Evolutionary conservation across 2,888 invertebrate species (phyloP).

Genomic region (Notodonta dromedarius): DNA sequence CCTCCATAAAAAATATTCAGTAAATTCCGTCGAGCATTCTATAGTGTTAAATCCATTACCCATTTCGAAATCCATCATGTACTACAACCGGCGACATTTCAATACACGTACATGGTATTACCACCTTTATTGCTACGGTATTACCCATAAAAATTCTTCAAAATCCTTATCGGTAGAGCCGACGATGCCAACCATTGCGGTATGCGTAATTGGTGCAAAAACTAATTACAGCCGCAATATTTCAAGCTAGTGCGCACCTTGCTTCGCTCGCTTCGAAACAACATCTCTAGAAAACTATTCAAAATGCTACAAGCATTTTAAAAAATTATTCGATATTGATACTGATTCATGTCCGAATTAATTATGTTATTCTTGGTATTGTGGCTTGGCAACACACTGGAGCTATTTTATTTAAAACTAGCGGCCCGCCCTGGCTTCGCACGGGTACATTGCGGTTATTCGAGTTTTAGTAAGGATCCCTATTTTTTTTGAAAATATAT

Average conservation of each 20-base stretch:
- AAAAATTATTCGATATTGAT: no score
- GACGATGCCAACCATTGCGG: slow-evolving; percentile 31
- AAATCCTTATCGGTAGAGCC: slow-evolving; percentile 40
- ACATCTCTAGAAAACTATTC: neutral
- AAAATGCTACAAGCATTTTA: no score
- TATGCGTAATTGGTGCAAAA: slow-evolving; percentile 64
- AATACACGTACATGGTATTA: slow-evolving; percentile 34
- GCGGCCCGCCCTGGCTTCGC: no score
- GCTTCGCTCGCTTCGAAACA: neutral
- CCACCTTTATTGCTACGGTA: slow-evolving; percentile 22
- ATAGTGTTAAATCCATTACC: neutral
- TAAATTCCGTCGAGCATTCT: neutral
- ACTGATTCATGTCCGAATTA: no score
- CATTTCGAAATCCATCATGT: slow-evolving; percentile 4
- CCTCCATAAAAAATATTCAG: neutral
- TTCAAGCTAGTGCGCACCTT: slow-evolving; percentile 12
- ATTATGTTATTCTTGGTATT: no score
- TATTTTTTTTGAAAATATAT: no score
- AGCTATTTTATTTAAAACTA: no score
- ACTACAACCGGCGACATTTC: slow-evolving; percentile 14
- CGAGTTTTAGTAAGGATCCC: no score
- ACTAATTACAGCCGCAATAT: slow-evolving; percentile 29
- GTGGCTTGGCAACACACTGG: no score
- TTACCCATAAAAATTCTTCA: slow-evolving; percentile 53
- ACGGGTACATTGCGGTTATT: no score